These are phyloP conservation scores for Archips crataeganus DNA, from an alignment of 2,888 invertebrate species.

Conservation along the genomic window DNA sequence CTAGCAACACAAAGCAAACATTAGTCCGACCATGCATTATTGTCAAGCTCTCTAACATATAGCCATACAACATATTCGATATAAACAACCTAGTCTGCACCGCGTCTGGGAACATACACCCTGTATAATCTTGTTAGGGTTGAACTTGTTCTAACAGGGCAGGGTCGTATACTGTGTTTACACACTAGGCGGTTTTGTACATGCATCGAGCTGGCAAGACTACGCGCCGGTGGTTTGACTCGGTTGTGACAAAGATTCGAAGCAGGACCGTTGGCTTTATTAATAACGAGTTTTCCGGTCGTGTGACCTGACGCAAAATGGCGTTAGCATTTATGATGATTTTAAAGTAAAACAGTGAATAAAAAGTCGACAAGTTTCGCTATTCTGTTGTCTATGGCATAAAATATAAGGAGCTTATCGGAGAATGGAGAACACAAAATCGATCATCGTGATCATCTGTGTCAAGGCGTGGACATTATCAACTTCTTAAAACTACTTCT, in stretches of 20 bases:
- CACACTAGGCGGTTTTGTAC: conserved; percentile 60
- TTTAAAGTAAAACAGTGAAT: background rate
- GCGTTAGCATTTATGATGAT: conserved; percentile 21
- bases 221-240: conserved; percentile 75
- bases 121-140: conserved; percentile 13
- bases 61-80: conserved; percentile 46
- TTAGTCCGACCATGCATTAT: conserved; percentile 85
- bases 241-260: conserved; percentile 81
- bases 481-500: too few species aligned
- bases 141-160: conserved; percentile 41
- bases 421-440: too few species aligned
- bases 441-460: too few species aligned
- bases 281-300: conserved; percentile 76
- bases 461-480: too few species aligned
- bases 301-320: conserved; percentile 52
- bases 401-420: too few species aligned
- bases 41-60: conserved; percentile 76
- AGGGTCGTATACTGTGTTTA: conserved; percentile 38
- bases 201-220: conserved; percentile 78
- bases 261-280: conserved; percentile 70
- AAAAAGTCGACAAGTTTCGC: too few species aligned
- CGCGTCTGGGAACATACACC: conserved; percentile 46
- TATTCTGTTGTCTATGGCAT: too few species aligned
- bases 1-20: conserved; percentile 85
- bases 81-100: conserved; percentile 49